Base-by-base conservation (phyloP, 2,113 vertebrate genomes). In the Hepsetus odoe region DNA sequence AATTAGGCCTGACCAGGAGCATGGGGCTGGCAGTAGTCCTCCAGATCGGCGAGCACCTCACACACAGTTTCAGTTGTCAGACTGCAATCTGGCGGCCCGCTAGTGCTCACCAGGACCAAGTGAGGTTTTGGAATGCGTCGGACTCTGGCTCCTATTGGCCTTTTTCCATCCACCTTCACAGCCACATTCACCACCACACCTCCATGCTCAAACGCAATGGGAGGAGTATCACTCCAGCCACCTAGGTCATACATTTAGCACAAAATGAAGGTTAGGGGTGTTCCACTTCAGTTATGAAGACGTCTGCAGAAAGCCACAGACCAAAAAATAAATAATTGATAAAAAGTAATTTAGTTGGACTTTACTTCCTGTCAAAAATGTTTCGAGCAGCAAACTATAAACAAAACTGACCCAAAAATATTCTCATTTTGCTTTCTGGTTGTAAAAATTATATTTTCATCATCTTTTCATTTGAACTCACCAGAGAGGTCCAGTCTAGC, bases 181-280 rank as follows among this genome's bases (percentile, higher is more conserved):
- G 97, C 96, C 1, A 95, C 42, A 0, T 96, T 95, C 75, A 97
- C 92, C 83, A 99, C 97, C 0, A 94, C 94, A 12, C 97, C 98
- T 0, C 98, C 97, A 0, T 94, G 95, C 86, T 99, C 97, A 0
- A 98, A 99, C 1, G 96, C 94, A 46, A 99, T 94, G 2, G 98
- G 98, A 0, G 98, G 98, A 0, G 98, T 98, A 88, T 98, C 98
- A 0, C 96, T 98, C 97, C 97, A 99, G 58, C 97, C 96, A 0
- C 98, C 98, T 99, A n/a, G 26, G 8, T 30, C 28, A 13, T 24
- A 49, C 13, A 24, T 46, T 22, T 18, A 42, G 16, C 2, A 69
- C 32, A 70, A 2, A 9, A 7, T 12, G 6, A 5, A 28, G 24
- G 56, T 18, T 24, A 58, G 0, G 55, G 11, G 20, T 58, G 53